Base-by-base conservation (phyloP, 2,888 invertebrate species). In the Chalcis sispes region DNA sequence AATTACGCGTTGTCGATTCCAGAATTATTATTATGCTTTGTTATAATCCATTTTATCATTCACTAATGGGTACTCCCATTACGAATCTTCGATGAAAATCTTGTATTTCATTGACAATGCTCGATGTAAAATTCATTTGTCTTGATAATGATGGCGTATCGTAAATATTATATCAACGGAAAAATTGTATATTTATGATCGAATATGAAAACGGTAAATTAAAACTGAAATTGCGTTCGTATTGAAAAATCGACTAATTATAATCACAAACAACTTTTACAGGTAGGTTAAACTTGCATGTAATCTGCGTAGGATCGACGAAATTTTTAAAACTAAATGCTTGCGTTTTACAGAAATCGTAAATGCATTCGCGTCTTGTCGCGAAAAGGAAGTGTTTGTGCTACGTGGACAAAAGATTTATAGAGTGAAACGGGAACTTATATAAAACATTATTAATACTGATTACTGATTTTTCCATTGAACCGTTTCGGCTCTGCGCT, bases 371-470 rank as follows among this genome's bases (percentile, higher is more conserved):
- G 59, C 18, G 18, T 20, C 58, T 65, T 23, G 20, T 20, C n/a
- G 66, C 10, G 0, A 50, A 29, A 50, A 27, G 50, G n/a, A n/a
- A 40, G 40, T 66, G 48, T 65, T 66, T 50, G 46, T 50, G 58
- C 27, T 59, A 50, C 32, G 50, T 58, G 36, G 36, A 48, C 66
- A 15, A 40, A 66, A 13, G 27, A 36, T 36, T 32, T n/a, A n/a
- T n/a, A 20, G 32, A 65, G 48, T 50, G 59, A 18, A 59, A 48
- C 36, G 48, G 46, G 56, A 56, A 25, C 23, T 59, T 27, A 25
- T 40, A 46, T 18, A 54, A 72, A 72, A 58, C 59, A 50, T 32
- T 36, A 48, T 20, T 18, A 27, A 27, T 59, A 59, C 59, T 50
- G 36, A n/a, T 59, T 50, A 48, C 20, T 23, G 40, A 25, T 66